A percentile compares a stretch with the other conserved stretches of the same genome.
Conservation (phyloP, 2,797 vertebrate species). For the Gymnopithys bicolor region DNA sequence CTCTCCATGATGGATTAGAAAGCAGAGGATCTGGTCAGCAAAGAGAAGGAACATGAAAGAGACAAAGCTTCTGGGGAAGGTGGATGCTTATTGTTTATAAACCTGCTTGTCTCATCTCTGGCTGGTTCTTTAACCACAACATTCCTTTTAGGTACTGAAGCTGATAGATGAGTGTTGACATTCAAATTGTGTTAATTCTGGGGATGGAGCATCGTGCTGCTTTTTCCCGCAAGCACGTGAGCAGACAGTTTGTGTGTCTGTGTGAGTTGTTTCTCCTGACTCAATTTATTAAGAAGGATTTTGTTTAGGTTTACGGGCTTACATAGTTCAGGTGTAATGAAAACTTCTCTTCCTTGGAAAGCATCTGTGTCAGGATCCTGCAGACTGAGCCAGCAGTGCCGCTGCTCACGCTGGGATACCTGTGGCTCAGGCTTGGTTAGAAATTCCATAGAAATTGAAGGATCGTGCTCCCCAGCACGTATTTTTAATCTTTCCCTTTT, state of each 20-base stretch:
- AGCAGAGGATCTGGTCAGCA: not conserved
- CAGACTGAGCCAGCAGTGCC: constrained; percentile 3
- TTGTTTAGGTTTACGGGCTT: not conserved
- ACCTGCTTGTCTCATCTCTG: not conserved
- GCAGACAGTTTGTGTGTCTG: not conserved
- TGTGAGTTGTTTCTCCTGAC: not conserved
- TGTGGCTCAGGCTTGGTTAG: not conserved
- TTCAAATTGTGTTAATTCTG: not conserved
- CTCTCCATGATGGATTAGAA: not conserved
- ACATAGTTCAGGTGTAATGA: not conserved
- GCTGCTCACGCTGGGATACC: constrained; percentile 11
- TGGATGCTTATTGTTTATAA: not conserved
- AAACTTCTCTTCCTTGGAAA: not conserved
- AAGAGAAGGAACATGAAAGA: not conserved
- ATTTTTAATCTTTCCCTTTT: constrained; percentile 18
- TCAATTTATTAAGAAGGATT: not conserved
- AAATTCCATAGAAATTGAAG: not conserved
- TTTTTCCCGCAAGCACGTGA: not conserved
- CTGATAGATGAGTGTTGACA: constrained; percentile 9
- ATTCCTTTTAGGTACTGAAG: not conserved
- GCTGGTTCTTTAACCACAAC: not conserved
- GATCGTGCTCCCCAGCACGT: not conserved
- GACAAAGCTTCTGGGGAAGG: not conserved
- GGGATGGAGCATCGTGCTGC: accelerated
- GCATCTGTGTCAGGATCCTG: not conserved